Evolutionary conservation across 2,888 invertebrate genomes (phyloP).

Genomic region (Drosophila mercatorum): DNA sequence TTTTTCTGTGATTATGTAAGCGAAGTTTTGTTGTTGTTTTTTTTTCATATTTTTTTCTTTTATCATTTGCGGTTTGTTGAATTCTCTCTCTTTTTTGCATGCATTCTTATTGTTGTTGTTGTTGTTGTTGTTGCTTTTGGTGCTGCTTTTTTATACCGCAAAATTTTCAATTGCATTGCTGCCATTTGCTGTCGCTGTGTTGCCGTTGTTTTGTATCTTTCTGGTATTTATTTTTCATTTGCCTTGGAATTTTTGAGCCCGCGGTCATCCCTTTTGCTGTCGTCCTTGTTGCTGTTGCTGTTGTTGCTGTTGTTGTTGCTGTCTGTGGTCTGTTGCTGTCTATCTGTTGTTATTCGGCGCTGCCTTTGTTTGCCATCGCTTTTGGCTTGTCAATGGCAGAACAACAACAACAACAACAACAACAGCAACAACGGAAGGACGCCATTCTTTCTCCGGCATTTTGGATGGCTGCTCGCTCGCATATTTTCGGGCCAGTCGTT

Average conservation of each 20-base stretch:
- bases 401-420: conserved; percentile 23
- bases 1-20: conserved; percentile 72
- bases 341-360: conserved; percentile 47
- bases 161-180: conserved; percentile 71
- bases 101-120: conserved; percentile 21
- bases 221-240: conserved; percentile 74
- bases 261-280: conserved; percentile 51
- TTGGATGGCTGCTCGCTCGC: conserved; percentile 37
- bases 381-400: conserved; percentile 48
- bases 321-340: conserved; percentile 48
- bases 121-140: conserved; percentile 17
- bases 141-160: conserved; percentile 25
- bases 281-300: conserved; percentile 13
- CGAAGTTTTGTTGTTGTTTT: conserved; percentile 33
- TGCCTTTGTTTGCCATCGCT: conserved; percentile 57
- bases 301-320: conserved; percentile 19
- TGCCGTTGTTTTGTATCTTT: conserved; percentile 45
- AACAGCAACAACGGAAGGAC: conserved; percentile 47
- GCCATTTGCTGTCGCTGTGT: conserved; percentile 23
- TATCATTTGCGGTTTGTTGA: conserved; percentile 39
- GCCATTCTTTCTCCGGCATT: conserved; percentile 51
- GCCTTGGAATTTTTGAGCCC: conserved; percentile 61
- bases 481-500: conserved; percentile 20
- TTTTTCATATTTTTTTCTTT: conserved; percentile 1
- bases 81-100: conserved; percentile 3